Evolutionary conservation across 2,797 vertebrate species (phyloP).

Genomic region (Cuculus canorus): DNA sequence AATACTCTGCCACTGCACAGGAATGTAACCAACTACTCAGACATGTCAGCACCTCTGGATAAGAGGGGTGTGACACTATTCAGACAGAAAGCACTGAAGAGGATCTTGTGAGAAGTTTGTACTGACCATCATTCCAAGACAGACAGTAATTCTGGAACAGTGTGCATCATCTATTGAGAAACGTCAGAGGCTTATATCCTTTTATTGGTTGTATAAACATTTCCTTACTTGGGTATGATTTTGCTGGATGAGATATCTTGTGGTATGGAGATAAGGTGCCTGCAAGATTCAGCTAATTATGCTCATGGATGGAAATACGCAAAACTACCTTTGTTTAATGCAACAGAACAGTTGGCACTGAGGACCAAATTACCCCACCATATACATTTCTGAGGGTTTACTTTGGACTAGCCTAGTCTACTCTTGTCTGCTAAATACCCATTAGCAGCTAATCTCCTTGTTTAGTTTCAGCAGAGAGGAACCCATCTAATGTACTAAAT

Average conservation of each 20-base stretch:
- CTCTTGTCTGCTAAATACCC: neutral
- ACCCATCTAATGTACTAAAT: neutral
- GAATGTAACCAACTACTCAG: neutral
- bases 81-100: neutral
- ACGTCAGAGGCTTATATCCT: neutral
- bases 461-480: neutral
- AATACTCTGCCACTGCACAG: neutral
- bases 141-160: neutral
- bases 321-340: neutral
- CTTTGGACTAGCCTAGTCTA: neutral
- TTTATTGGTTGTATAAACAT: neutral
- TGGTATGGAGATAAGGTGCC: neutral
- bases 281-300: accelerated
- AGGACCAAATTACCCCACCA: neutral
- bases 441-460: neutral
- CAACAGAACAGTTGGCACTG: neutral
- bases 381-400: neutral
- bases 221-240: neutral
- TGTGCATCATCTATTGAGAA: neutral
- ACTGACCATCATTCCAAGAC: neutral
- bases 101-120: neutral
- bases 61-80: neutral
- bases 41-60: neutral
- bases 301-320: neutral
- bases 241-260: neutral